Evolutionary conservation across 2,888 invertebrate species (phyloP), one percentile per base, ranked within the genome.

Genomic region (Scaeva pyrastri): DNA sequence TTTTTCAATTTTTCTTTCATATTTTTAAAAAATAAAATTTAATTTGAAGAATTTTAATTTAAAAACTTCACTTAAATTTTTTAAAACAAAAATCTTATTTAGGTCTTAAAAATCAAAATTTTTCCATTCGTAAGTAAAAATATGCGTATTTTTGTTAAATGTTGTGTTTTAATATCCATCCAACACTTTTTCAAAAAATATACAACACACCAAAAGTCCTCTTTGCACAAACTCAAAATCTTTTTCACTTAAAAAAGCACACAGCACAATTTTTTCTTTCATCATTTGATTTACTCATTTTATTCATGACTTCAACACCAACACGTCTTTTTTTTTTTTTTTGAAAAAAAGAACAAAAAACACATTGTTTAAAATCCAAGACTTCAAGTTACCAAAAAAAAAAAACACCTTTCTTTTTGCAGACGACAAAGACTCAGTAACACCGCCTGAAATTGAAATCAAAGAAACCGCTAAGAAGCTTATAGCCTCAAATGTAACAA

Each of bases 221-320:
- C 26, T 58, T 56, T 62, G 74, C 73, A 78, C 68, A 73, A 83
- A 83, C 48, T 83, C 73, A 78, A 78, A 60, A 39, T n/a, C 52
- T 43, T 16, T 23, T 52, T 55, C 23, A 19, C 10, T 23, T 12
- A 1, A 7, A 4, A n/a, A 19, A 14, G 1, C 5, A 62, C 41
- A 41, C 23, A 23, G 1, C 23, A 41, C 3, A 12, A 60, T 8
- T 16, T 26, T 26, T 31, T 26, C n/a, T 55, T 55, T 26, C n/a
- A 16, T 7, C 7, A 55, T 4, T 2, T 21, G 3, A 31, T 31
- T 31, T 5, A 36, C 14, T 21, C n/a, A n/a, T n/a, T n/a, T n/a
- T n/a, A n/a, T n/a, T n/a, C n/a, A n/a, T 48, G 0, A 39, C 19
- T 21, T 12, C 50, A 4, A 31, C 31, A 31, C 8, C 8, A 31